Conservation (phyloP, 1,140 invertebrate species). For the Listronotus oregonensis region DNA sequence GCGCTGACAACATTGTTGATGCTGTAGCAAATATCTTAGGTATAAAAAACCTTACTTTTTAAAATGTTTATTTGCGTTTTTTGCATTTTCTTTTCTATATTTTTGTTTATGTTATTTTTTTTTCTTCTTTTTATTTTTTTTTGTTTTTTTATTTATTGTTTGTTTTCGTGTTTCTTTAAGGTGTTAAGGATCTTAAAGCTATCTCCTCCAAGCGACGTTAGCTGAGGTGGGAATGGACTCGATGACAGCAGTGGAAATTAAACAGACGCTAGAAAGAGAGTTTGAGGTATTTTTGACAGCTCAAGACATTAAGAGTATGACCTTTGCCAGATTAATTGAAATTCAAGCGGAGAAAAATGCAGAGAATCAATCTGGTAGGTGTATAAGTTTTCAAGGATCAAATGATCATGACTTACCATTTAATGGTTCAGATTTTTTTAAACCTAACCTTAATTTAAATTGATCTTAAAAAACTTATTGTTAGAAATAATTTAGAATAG, state of each 20-base stretch:
- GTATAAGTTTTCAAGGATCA: not conserved
- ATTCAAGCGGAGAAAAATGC: slow-evolving; percentile 30
- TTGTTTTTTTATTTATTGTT: too few relatives aligned
- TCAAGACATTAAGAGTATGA: slow-evolving; percentile 64
- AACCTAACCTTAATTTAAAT: too few relatives aligned
- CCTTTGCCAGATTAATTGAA: slow-evolving; percentile 44
- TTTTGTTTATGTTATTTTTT: too few relatives aligned
- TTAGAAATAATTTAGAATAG: too few relatives aligned
- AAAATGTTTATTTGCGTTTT: not conserved
- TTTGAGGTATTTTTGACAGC: slow-evolving; percentile 66
- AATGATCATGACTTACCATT: too few relatives aligned
- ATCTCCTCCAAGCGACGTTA: slow-evolving; percentile 71
- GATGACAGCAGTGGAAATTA: slow-evolving; percentile 85
- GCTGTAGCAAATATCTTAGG: slow-evolving; percentile 68
- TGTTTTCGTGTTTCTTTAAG: slow-evolving; percentile 39
- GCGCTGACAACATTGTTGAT: slow-evolving; percentile 66
- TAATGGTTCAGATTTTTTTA: too few relatives aligned
- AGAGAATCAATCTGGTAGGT: slow-evolving; percentile 8
- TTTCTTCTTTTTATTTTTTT: too few relatives aligned
- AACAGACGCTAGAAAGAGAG: slow-evolving; percentile 70
- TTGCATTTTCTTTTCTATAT: not conserved
- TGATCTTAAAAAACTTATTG: too few relatives aligned
- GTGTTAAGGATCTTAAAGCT: slow-evolving; percentile 61
- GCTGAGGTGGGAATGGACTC: slow-evolving; percentile 89
- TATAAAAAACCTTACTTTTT: too few relatives aligned